A percentile compares a stretch with the other conserved stretches of the same genome.
Conservation (phyloP, 1,140 invertebrate species). For the Chlorops oryzae region DNA sequence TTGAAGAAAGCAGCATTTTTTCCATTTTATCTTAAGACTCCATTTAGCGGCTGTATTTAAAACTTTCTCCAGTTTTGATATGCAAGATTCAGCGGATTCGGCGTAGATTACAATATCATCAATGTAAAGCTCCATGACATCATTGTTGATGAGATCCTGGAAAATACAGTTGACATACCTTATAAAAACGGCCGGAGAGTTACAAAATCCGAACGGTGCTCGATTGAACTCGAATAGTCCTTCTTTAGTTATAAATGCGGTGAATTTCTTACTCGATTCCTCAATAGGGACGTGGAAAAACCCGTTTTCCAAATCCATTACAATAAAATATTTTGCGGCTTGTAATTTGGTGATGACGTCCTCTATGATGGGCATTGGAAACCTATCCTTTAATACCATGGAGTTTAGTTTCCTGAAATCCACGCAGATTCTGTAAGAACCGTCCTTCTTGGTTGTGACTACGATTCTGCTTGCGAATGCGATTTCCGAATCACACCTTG, state of each 20-base stretch:
- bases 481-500: constrained; percentile 20
- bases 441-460: constrained; percentile 25
- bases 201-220: neutral
- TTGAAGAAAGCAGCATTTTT: constrained; percentile 34
- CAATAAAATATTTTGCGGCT: constrained; percentile 13
- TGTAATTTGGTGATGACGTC: constrained; percentile 16
- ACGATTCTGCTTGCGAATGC: constrained; percentile 24
- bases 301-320: constrained; percentile 13
- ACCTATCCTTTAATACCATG: too few species aligned
- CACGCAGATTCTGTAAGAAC: constrained; percentile 17
- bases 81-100: constrained; percentile 1
- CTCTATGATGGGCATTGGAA: constrained; percentile 16
- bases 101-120: constrained; percentile 9
- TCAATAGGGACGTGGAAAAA: constrained; percentile 5
- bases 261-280: constrained; percentile 1
- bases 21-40: constrained; percentile 39
- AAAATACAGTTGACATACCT: constrained; percentile 34
- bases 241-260: neutral
- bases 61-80: constrained; percentile 20
- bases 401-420: constrained; percentile 23
- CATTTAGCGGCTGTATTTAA: constrained; percentile 24
- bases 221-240: constrained; percentile 1
- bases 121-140: constrained; percentile 4
- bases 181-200: constrained; percentile 45
- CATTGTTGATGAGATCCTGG: neutral